Base-by-base conservation (phyloP, 92 coral and sea anemone species). In the Bergia sp. region DNA sequence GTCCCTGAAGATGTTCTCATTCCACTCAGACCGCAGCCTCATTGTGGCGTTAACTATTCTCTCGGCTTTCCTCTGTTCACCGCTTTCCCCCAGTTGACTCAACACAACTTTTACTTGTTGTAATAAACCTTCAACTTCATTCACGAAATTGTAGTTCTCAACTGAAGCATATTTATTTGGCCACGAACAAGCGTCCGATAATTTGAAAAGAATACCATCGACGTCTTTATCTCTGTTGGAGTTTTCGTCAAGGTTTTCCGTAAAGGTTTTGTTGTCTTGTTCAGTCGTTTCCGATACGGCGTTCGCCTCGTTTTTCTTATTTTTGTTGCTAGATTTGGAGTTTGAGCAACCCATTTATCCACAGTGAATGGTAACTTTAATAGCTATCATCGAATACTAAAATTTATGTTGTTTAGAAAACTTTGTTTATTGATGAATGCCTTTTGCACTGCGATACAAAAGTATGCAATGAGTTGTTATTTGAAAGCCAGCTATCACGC, bases 1-100 rank as follows among this genome's bases (percentile, higher is more conserved):
- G 72, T 72, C 81, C 44, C 80, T 86, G 36, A 94, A 90, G 12
- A 89, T 44, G 13, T 81, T 76, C 40, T 85, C 85, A 1, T 83
- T 94, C 96, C 96, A 94, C 20, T 81, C 83, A 37, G 78, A 43
- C 6, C 89, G 69, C 39, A 94, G 86, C 57, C 69, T 69, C 29
- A 92, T 61, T 50, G 90, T 89, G 55, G 89, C 90, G 10, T 80
- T 89, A 3, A 86, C 94, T 20, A 94, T 73, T 71, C 80, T 89
- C 36, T 94, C 94, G 0, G 91, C 94, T 67, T 82, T 47, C 11
- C 38, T 36, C 38, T 11, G 82, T 38, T 88, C 87, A 53, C 81
- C 86, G 1, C 44, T 61, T 82, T 76, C 90, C 21, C 90, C 83
- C 44, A 94, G 72, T 41, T 77, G 81, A 40, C 90, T 92, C 90